Evolutionary conservation across 2,113 vertebrate genomes (phyloP).

Genomic region (Petromus typicus): DNA sequence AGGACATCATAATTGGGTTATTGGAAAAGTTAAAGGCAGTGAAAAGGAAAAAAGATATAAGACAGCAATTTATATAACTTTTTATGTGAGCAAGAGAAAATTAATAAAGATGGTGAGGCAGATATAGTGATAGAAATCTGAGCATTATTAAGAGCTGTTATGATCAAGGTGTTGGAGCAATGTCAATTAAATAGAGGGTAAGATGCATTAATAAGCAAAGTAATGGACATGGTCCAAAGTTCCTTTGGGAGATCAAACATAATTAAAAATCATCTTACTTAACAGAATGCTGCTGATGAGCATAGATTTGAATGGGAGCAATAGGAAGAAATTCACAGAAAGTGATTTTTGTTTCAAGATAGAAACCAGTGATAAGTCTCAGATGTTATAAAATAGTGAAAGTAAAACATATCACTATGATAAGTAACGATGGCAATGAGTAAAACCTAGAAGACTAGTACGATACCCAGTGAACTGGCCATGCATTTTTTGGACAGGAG

Average conservation of each 20-base stretch:
- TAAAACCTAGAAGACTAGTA: neutral
- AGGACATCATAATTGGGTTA: neutral
- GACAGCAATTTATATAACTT: neutral
- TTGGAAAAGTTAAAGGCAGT: neutral
- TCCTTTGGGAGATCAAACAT: neutral
- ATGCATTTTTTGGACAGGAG: neutral
- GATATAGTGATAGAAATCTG: neutral
- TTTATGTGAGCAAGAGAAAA: neutral
- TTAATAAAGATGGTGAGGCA: neutral
- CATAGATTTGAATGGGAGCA: neutral
- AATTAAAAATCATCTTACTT: neutral
- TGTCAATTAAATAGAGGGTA: neutral
- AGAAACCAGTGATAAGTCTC: neutral
- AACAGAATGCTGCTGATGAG: fast-evolving
- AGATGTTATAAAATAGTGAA: neutral
- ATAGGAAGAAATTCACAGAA: neutral
- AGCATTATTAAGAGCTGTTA: neutral
- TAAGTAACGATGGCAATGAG: neutral
- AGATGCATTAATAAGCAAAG: neutral
- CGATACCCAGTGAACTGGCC: neutral
- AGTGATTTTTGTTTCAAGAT: neutral
- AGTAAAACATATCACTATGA: neutral
- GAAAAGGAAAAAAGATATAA: neutral
- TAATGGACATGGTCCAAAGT: neutral
- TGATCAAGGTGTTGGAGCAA: neutral